Base-by-base conservation (phyloP, 2,888 invertebrate genomes). In the Agrotis puta region DNA sequence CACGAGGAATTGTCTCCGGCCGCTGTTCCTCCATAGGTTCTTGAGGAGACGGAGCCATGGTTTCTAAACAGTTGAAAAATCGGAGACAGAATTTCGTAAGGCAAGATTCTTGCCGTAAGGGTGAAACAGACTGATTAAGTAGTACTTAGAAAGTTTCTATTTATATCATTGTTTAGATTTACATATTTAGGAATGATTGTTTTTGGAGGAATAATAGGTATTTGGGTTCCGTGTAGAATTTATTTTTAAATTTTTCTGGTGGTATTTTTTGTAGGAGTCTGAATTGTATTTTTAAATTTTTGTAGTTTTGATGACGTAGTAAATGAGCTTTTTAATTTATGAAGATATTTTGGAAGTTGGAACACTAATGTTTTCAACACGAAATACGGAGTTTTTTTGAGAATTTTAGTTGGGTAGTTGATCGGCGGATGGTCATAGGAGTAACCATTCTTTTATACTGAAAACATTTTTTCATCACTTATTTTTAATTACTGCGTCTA, bases 11-110 rank as follows among this genome's bases (percentile, higher is more conserved):
- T 4, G 64, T 76, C 56, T 79, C 4, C 7, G 47, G 47, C 9
- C 45, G 58, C 24, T 78, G 56, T 9, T 61, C 61, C 18, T 22
- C 79, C 56, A 53, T 13, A 18, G 56, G 27, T 57, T 78, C 73
- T 64, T 76, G 79, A 51, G 75, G 79, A 51, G 73, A 13, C 9
- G 79, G 64, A 7, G 79, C 73, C 75, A 76, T 76, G 47, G 11
- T 72, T 16, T 33, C 11, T 20, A 4, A 53, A 56, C 3, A 13
- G 18, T 22, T 54, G 16, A 43, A n/a, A 16, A n/a, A 0, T 14
- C 11, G 27, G 11, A 16, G 1, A 43, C 27, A 3, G 0, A 48
- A 59, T 14, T 20, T 2, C 3, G 4, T 33, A 7, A 43, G 18
- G 16, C n/a, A 22, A 18, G 3, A 6, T 2, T 6, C 6, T 20